Percentiles rank a stretch among this genome's conserved stretches.
Conservation (phyloP, 2,888 invertebrate genomes). For the Baronia brevicornis region DNA sequence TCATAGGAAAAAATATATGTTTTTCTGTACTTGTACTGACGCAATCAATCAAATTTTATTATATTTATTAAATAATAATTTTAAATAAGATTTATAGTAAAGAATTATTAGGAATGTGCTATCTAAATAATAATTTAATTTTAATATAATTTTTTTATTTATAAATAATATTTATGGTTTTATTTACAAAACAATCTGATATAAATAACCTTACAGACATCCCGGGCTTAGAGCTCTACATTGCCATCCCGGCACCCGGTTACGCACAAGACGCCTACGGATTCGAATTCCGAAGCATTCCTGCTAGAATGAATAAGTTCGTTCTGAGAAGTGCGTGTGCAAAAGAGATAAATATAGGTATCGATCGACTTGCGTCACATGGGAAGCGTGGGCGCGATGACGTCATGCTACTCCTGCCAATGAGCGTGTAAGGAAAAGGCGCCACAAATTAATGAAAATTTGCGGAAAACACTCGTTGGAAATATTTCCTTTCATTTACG, state of each 20-base stretch:
- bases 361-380: conserved; percentile 72
- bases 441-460: conserved; percentile 49
- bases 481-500: conserved; percentile 23
- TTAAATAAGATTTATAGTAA: no score
- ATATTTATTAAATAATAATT: background rate
- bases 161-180: no score
- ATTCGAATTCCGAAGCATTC: conserved; percentile 59
- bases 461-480: conserved; percentile 29
- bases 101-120: no score
- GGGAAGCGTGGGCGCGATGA: conserved; percentile 69
- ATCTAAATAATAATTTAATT: conserved; percentile 9
- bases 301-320: conserved; percentile 42
- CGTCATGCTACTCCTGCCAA: conserved; percentile 61
- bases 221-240: conserved; percentile 28
- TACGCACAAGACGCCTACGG: conserved; percentile 69
- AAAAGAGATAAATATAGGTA: conserved; percentile 39
- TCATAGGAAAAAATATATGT: no score
- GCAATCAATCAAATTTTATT: no score
- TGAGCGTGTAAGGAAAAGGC: conserved; percentile 50
- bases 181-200: conserved; percentile 54
- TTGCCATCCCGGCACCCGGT: conserved; percentile 34
- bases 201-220: conserved; percentile 44
- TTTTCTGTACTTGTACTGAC: no score
- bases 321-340: conserved; percentile 17
- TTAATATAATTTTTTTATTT: no score